Evolutionary conservation across 1,140 invertebrate species (phyloP).

Genomic region (Trichonephila clavata): DNA sequence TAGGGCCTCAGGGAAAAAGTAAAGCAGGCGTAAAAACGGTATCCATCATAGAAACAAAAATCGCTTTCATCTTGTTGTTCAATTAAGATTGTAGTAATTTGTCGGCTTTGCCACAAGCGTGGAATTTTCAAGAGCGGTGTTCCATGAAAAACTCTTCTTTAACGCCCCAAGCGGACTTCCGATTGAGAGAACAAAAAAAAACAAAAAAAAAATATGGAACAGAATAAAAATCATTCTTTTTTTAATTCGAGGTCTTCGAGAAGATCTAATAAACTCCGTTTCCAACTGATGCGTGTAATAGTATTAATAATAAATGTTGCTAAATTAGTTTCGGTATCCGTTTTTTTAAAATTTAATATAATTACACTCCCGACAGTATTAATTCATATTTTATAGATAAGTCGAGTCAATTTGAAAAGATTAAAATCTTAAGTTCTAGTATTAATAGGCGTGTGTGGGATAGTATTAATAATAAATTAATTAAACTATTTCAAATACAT

Average conservation of each 20-base stretch:
- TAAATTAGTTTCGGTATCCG: not conserved
- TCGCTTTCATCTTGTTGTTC: not conserved
- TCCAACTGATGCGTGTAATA: not conserved
- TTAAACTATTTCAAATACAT: too few species aligned
- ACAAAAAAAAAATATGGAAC: not conserved
- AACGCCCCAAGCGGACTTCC: not conserved
- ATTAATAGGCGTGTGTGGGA: too few species aligned
- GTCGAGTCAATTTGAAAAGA: not conserved
- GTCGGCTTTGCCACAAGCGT: not conserved
- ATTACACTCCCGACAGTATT: not conserved
- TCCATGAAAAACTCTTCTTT: conserved; percentile 17
- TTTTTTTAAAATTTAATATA: not conserved
- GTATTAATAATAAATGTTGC: not conserved
- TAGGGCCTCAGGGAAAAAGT: not conserved
- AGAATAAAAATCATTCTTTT: not conserved
- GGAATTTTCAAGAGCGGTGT: not conserved
- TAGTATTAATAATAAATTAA: too few species aligned
- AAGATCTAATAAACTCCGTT: not conserved
- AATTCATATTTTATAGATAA: not conserved
- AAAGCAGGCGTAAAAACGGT: not conserved
- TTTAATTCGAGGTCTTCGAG: not conserved
- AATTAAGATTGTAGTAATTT: conserved; percentile 8
- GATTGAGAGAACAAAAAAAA: not conserved
- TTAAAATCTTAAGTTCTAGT: not conserved
- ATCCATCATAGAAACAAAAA: not conserved